Base-by-base conservation (phyloP, 2,888 invertebrate species). In the Campoletis raptor region DNA sequence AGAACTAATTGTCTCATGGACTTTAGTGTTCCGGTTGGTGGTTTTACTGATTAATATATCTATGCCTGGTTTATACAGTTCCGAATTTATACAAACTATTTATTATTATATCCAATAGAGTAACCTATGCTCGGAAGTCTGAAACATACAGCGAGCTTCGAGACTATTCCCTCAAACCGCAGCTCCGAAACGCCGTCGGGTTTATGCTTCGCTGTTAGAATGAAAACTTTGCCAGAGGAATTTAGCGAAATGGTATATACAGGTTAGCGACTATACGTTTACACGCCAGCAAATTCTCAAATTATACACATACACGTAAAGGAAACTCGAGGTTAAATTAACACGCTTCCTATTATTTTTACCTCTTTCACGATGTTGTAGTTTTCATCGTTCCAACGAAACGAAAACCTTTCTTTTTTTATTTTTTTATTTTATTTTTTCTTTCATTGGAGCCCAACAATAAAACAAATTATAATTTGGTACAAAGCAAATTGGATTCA, bases 101-200 rank as follows among this genome's bases (percentile, higher is more conserved):
- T 70, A 61, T 80, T 80, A 80, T 80, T 57, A 70, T 70, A 70
- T 72, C 37, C 57, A 57, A 36, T 54, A 0, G 67, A 37, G 10
- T 67, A 40, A 9, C 18, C 48, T 48, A 21, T 77, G 24, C 70
- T 67, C 45, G 45, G 21, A 80, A 70, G 36, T 70, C 42, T 21
- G 57, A 80, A 52, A 80, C 67, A 48, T 54, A 66, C 54, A 81
- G 66, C 37, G 48, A 30, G 21, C 74, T 57, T 45, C 37, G 82
- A 30, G 74, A 67, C 73, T 69, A 79, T 79, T 85, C 76, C 70
- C 79, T 74, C 79, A 76, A 82, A 85, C 85, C 85, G 79, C 85
- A 79, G 74, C 79, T 69, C 40, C 66, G 73, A 70, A 79, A 85
- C 61, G 67, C 85, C 82, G 69, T 79, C 48, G 82, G 85, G 69